These are phyloP conservation scores for Ascaphus truei DNA, from an alignment of 2,113 vertebrate species.

Conservation along the genomic window DNA sequence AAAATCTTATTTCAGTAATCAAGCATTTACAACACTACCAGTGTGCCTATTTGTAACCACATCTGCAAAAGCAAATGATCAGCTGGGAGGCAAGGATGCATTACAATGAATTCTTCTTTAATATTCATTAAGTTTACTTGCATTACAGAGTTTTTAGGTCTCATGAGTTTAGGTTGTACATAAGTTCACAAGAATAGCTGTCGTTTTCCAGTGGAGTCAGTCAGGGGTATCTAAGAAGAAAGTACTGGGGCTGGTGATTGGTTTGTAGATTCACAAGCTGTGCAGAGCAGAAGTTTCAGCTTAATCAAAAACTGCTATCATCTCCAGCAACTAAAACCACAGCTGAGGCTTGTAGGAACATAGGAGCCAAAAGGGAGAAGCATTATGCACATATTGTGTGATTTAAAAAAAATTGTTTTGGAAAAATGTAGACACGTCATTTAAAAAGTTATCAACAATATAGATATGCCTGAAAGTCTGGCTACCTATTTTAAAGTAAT, in stretches of 20 bases:
- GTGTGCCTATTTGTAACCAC: neutral
- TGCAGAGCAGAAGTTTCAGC: slow-evolving; percentile 45
- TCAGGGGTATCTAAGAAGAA: slow-evolving; percentile 26
- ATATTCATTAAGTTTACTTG: slow-evolving; percentile 24
- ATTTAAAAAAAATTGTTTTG: too few relatives aligned
- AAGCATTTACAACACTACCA: neutral
- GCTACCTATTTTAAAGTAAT: too few relatives aligned
- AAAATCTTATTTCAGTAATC: neutral
- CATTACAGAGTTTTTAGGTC: neutral
- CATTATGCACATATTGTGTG: too few relatives aligned
- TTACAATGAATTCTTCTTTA: slow-evolving; percentile 14
- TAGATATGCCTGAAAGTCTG: too few relatives aligned
- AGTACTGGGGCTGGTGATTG: slow-evolving; percentile 2
- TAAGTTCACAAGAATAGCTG: neutral
- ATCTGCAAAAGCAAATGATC: slow-evolving; percentile 31
- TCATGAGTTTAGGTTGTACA: slow-evolving; percentile 10
- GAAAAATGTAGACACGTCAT: too few relatives aligned
- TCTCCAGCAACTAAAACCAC: slow-evolving; percentile 25
- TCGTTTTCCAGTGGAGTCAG: slow-evolving; percentile 7
- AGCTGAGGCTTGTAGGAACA: neutral
- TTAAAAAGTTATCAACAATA: too few relatives aligned
- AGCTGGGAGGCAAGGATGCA: slow-evolving; percentile 19
- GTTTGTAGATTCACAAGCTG: slow-evolving; percentile 46
- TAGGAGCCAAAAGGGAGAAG: slow-evolving; percentile 10
- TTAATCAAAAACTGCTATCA: slow-evolving; percentile 44